Conservation (phyloP, 2,888 invertebrate species). For the Micoletzkya japonica region DNA sequence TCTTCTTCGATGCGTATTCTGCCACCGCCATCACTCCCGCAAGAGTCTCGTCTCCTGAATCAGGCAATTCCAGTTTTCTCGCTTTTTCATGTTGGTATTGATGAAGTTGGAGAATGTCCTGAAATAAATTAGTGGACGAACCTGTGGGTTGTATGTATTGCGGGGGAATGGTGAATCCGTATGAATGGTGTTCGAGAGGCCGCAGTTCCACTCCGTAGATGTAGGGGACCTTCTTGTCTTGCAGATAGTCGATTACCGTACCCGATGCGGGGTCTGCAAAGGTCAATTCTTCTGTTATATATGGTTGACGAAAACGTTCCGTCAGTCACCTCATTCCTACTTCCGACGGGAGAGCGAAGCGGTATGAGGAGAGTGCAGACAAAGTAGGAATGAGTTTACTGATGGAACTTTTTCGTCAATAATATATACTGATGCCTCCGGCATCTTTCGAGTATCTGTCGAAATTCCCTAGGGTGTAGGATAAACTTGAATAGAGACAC, state of each 20-base stretch:
- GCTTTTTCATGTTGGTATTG: not conserved
- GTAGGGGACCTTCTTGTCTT: slow-evolving; percentile 57
- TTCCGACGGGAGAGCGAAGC: too few species aligned
- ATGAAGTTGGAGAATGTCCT: not conserved
- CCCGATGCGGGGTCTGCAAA: slow-evolving; percentile 60
- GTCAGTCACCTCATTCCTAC: too few species aligned
- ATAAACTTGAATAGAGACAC: slow-evolving; percentile 30
- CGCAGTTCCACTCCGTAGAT: slow-evolving; percentile 58
- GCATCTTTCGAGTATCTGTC: too few species aligned
- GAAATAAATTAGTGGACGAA: slow-evolving; percentile 7
- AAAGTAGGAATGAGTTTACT: too few species aligned
- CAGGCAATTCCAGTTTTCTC: not conserved
- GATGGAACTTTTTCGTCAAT: too few species aligned
- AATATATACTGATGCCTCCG: too few species aligned
- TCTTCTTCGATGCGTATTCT: slow-evolving; percentile 37
- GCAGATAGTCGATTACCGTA: slow-evolving; percentile 61
- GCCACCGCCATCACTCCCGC: slow-evolving; percentile 44
- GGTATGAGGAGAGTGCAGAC: too few species aligned
- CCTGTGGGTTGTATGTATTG: slow-evolving; percentile 52
- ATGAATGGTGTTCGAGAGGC: slow-evolving; percentile 47
- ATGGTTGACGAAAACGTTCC: too few species aligned
- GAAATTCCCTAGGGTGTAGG: too few species aligned
- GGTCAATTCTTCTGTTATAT: too few species aligned
- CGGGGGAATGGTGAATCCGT: slow-evolving; percentile 53
- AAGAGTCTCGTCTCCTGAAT: slow-evolving; percentile 52